Base-by-base conservation (phyloP, 2,888 invertebrate genomes). In the Meteorus colon region DNA sequence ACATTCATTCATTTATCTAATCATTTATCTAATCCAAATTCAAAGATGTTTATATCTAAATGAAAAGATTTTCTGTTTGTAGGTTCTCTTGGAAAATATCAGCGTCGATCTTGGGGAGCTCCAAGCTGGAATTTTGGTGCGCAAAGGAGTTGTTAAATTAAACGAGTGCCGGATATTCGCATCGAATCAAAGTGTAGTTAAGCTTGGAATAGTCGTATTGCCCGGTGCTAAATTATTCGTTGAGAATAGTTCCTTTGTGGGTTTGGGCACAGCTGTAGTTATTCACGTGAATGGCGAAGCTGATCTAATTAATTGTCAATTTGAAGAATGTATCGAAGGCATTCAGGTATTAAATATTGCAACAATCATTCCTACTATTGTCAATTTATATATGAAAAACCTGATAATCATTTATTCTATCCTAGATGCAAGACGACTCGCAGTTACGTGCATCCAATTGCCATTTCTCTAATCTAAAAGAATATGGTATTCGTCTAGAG, bases 181-280 rank as follows among this genome's bases (percentile, higher is more conserved):
- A 1, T 89, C 91, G 81, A 90, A 90, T 55, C 87, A 89, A 62
- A 91, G 91, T 1, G 90, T 91, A 6, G 91, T 91, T 1, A 91
- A 91, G 82, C 90, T 92, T 82, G 92, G 92, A 29, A 90, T 93
- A 34, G 89, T 92, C n/a, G 91, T 91, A 66, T 83, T 91, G 82
- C 85, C 90, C 73, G 89, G 90, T 81, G 84, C 89, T 75, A 83
- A 89, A 77, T 79, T 93, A 4, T 84, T 89, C 37, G 82, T 92
- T 4, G 85, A 91, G 14, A 89, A 91, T 78, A 92, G 92, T 69
- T 82, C 89, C 19, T 89, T 93, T 41, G 87, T 87, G 59, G 90
- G 91, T 55, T 91, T 93, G 84, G 90, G 91, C 10, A 91, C 91
- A n/a, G 92, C 91, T 2, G 84, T 93, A 65, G 90, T 91, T 29